phyloP scores from a whole-genome alignment of 2,797 vertebrate species.

The Acanthornis magna region DNA sequence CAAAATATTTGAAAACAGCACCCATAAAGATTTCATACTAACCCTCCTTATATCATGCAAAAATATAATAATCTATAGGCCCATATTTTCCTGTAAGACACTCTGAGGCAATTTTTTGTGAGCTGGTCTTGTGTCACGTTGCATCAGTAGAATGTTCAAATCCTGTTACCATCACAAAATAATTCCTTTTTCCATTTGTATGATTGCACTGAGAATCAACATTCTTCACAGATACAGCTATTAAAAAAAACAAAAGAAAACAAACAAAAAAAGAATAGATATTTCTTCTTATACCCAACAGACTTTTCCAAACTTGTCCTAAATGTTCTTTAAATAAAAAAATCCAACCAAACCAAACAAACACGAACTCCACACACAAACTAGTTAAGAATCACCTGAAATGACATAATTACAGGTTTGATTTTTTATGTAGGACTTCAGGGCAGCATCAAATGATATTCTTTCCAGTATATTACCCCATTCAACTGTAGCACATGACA shows the following conservation, averaged over 20 bases:
- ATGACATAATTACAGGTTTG: neutral
- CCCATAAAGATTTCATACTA: neutral
- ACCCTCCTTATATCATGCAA: neutral
- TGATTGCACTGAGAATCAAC: neutral
- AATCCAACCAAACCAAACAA: neutral
- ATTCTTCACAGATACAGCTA: neutral
- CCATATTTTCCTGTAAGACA: neutral
- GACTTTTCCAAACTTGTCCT: neutral
- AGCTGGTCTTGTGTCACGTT: neutral
- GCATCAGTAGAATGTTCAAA: neutral
- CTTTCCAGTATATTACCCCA: neutral
- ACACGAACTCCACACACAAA: accelerated
- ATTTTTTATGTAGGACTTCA: neutral
- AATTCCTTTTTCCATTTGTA: neutral
- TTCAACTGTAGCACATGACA: neutral
- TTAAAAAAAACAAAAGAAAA: neutral
- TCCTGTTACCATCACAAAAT: neutral
- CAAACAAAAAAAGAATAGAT: neutral
- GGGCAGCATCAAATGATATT: neutral
- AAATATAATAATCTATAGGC: neutral
- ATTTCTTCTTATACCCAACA: neutral
- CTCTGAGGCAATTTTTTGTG: neutral
- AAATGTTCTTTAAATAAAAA: neutral
- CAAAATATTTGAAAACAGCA: neutral
- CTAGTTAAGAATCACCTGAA: neutral